Conservation (phyloP, 2,113 vertebrate species). For the Psammodynastes pulverulentus region DNA sequence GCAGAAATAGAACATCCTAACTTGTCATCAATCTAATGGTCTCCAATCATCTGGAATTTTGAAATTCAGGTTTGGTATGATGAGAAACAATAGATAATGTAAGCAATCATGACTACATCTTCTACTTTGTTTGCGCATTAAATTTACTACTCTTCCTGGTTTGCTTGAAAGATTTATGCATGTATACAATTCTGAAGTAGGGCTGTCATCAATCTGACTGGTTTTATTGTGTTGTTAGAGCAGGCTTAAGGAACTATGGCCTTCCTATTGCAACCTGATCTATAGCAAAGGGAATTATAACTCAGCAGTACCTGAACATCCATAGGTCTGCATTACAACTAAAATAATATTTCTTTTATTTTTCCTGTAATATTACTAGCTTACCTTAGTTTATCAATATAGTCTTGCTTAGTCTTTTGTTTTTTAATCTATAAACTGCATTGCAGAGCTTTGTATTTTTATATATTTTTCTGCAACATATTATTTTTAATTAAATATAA, state of each 20-base stretch:
- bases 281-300: not conserved
- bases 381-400: not conserved
- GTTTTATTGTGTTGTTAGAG: not conserved
- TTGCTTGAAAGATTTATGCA: not conserved
- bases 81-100: not conserved
- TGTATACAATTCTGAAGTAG: not conserved
- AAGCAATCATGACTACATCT: not conserved
- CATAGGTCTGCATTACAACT: not conserved
- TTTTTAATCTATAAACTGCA: not conserved
- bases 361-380: not conserved
- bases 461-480: not conserved
- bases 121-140: not conserved
- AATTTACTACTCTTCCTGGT: not conserved
- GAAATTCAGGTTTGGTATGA: not conserved
- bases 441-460: not conserved
- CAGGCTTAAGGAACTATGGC: not conserved
- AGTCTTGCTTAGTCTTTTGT: not conserved
- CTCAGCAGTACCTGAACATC: not conserved
- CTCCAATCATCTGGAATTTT: not conserved
- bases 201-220: not conserved
- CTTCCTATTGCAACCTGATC: not conserved
- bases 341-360: not conserved
- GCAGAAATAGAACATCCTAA: not conserved
- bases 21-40: not conserved
- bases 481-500: not conserved